Conservation (phyloP, 2,888 invertebrate species). For the Drosophila ezoana region DNA sequence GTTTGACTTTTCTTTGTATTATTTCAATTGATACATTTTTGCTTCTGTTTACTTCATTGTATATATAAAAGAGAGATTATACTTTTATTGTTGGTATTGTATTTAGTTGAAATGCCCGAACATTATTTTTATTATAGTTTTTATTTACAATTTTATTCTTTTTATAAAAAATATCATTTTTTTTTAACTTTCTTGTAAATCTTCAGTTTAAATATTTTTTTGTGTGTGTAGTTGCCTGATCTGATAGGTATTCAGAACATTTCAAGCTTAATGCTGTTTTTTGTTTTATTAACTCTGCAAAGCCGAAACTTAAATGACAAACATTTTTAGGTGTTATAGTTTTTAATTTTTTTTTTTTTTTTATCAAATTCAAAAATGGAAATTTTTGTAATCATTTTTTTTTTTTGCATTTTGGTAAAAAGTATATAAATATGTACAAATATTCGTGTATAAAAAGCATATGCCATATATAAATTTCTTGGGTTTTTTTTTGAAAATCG, state of each 20-base stretch:
- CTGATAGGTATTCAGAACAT: slow-evolving; percentile 15
- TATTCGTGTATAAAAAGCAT: slow-evolving; percentile 69
- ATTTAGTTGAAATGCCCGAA: slow-evolving; percentile 68
- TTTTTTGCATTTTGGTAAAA: slow-evolving; percentile 31
- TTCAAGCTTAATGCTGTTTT: slow-evolving; percentile 23
- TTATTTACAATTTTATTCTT: slow-evolving; percentile 68
- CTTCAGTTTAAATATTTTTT: slow-evolving; percentile 42
- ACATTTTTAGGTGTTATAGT: slow-evolving; percentile 36
- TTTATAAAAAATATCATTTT: slow-evolving; percentile 82
- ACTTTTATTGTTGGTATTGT: slow-evolving; percentile 58
- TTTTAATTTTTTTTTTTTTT: slow-evolving; percentile 30
- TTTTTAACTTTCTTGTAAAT: slow-evolving; percentile 37
- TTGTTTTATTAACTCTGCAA: slow-evolving; percentile 37
- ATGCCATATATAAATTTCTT: slow-evolving; percentile 55
- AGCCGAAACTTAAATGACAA: slow-evolving; percentile 55
- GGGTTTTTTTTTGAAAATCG: slow-evolving; percentile 28
- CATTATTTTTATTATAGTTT: slow-evolving; percentile 50
- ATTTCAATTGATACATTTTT: slow-evolving; percentile 57
- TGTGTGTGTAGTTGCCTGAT: slow-evolving; percentile 35
- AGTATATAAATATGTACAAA: slow-evolving; percentile 74
- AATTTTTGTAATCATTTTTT: slow-evolving; percentile 26
- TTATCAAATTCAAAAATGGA: slow-evolving; percentile 43
- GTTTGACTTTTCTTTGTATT: slow-evolving; percentile 42
- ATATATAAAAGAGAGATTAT: slow-evolving; percentile 77
- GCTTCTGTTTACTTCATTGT: slow-evolving; percentile 42